Conservation (phyloP, 53 echinoderm and acorn worm species). For the Henricia sp. region DNA sequence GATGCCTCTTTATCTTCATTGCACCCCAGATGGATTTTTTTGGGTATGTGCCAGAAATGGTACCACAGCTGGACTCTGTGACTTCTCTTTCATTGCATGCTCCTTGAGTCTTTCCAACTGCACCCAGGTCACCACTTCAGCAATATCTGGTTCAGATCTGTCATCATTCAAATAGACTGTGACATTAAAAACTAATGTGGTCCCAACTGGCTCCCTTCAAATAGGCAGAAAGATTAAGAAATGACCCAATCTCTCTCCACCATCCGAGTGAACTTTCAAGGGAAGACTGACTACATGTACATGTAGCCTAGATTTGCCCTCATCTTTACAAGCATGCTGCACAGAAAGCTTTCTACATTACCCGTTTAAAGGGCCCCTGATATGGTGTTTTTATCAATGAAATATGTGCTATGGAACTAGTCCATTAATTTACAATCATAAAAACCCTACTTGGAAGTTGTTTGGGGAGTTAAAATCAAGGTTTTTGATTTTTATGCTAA, state of each 20-base stretch:
- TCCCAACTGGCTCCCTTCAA: conserved; percentile 25
- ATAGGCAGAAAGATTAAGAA: conserved; percentile 29
- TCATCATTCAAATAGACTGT: conserved; percentile 57
- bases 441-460: no score
- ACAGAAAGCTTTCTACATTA: no score
- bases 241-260: conserved; percentile 44
- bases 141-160: conserved; percentile 45
- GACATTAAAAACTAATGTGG: conserved; percentile 48
- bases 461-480: no score
- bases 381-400: no score
- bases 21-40: not conserved
- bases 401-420: no score
- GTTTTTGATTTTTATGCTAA: no score
- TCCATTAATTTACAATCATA: no score
- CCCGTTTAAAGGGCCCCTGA: no score
- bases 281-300: no score
- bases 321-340: no score
- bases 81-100: not conserved
- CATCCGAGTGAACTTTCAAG: not conserved
- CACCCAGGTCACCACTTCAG: conserved; percentile 5
- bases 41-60: not conserved
- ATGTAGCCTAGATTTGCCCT: no score
- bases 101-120: not conserved
- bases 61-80: conserved; percentile 18
- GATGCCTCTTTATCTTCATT: no score